These are phyloP conservation scores for Linurgus olivaceus DNA, from an alignment of 2,797 vertebrate genomes.

Conservation along the genomic window DNA sequence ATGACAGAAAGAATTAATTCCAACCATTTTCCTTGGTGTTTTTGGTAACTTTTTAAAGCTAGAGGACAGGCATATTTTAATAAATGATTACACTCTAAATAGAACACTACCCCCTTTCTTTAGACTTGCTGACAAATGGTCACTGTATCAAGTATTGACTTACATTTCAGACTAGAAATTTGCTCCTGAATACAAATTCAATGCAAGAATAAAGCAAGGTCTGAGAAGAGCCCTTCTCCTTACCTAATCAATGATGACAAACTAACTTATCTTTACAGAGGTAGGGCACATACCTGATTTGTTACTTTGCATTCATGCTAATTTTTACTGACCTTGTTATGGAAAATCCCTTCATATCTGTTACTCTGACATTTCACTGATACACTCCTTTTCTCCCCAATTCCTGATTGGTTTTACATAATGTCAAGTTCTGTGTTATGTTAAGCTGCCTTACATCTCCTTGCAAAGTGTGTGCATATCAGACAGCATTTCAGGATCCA, in stretches of 20 bases:
- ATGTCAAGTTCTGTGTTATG: background rate
- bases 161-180: background rate
- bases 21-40: background rate
- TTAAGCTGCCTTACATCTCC: background rate
- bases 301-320: background rate
- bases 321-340: background rate
- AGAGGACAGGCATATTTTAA: background rate
- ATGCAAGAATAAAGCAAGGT: background rate
- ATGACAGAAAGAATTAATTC: background rate
- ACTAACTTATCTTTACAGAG: background rate
- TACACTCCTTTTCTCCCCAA: background rate
- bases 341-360: background rate
- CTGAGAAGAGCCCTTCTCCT: background rate
- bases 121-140: background rate
- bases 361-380: background rate
- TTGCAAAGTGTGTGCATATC: background rate
- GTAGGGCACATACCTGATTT: background rate
- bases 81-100: background rate
- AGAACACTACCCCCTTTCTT: background rate
- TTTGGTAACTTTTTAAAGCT: background rate
- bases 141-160: background rate
- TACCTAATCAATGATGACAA: background rate
- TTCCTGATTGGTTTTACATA: background rate
- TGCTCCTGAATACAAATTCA: background rate
- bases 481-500: background rate